Base-by-base conservation (phyloP, 2,888 invertebrate species). In the Cephus nigrinus region DNA sequence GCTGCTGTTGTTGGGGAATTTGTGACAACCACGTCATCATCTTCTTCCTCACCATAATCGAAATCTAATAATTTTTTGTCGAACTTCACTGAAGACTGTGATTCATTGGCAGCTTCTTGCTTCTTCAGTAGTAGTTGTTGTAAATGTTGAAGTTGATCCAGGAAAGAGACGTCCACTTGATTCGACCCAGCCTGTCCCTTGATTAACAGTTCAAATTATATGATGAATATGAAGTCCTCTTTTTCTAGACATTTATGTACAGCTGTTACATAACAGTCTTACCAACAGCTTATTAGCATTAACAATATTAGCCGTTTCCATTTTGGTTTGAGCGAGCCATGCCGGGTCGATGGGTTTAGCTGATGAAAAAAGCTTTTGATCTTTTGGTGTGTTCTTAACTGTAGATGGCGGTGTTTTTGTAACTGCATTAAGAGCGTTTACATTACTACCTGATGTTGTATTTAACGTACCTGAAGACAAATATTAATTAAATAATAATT, bases 21-120 rank as follows among this genome's bases (percentile, higher is more conserved):
- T 9, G 84, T 82, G 55, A 90, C 82, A 71, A 89, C 87, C 1
- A 90, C 92, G 80, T 93, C 94, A 69, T 96, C 95, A n/a, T 97
- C 97, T 77, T 97, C 97, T 82, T 98, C 98, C 85, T 97, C 97
- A 78, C 96, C 97, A 90, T 98, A 98, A 92, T 98, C 98, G 91
- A 97, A 98, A 92, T 98, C 96, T 80, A 98, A 92, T 30, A 98
- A 92, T 89, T 97, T 97, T 88, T 97, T 94, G 90, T 96, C 96
- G 91, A 97, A 97, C 89, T 96, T 96, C 5, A 95, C 94, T 78
- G 92, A 92, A 76, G 87, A 85, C 71, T 90, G 89, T 1, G 92
- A 85, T 82, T 92, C 91, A 30, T 89, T 92, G 34, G 84, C 81
- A 35, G 89, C 89, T 74, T 91, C 91, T 80, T 91, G 91, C 75